Evolutionary conservation across 2,113 vertebrate species (phyloP).

Genomic region (Paramormyrops kingsleyae): DNA sequence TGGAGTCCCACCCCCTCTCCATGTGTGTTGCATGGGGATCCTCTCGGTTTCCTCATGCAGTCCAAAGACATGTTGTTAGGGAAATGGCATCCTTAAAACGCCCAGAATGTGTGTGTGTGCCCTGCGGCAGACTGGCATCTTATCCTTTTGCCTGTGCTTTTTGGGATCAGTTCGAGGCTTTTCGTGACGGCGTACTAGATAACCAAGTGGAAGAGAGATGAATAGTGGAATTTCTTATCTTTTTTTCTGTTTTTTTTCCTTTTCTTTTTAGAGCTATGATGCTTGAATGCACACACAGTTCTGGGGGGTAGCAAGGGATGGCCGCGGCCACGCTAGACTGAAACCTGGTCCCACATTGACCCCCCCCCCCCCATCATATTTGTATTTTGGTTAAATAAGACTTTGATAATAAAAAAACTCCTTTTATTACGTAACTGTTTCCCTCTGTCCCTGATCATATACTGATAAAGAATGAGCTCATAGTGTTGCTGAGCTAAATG

Average conservation of each 20-base stretch:
- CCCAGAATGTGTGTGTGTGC: background rate
- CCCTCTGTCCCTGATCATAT: too few species aligned
- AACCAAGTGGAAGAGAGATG: background rate
- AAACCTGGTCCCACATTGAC: too few species aligned
- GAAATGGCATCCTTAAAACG: background rate
- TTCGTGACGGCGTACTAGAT: background rate
- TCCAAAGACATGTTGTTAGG: background rate
- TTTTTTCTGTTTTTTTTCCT: background rate
- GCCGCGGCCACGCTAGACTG: too few species aligned
- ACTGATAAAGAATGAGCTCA: too few species aligned
- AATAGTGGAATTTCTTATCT: background rate
- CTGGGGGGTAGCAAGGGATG: too few species aligned
- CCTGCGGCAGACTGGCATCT: background rate
- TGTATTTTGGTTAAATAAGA: too few species aligned
- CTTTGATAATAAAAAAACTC: too few species aligned
- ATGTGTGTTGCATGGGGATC: background rate
- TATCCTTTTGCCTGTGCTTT: background rate
- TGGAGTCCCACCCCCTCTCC: background rate
- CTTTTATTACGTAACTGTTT: too few species aligned
- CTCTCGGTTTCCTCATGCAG: background rate
- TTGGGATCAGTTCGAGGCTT: background rate
- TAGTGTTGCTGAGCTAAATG: too few species aligned
- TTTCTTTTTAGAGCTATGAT: background rate
- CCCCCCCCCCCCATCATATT: too few species aligned
- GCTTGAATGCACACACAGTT: too few species aligned